Evolutionary conservation across 2,888 invertebrate genomes (phyloP), one percentile per base, ranked within the genome.

Genomic region (Harpalus rufipes): DNA sequence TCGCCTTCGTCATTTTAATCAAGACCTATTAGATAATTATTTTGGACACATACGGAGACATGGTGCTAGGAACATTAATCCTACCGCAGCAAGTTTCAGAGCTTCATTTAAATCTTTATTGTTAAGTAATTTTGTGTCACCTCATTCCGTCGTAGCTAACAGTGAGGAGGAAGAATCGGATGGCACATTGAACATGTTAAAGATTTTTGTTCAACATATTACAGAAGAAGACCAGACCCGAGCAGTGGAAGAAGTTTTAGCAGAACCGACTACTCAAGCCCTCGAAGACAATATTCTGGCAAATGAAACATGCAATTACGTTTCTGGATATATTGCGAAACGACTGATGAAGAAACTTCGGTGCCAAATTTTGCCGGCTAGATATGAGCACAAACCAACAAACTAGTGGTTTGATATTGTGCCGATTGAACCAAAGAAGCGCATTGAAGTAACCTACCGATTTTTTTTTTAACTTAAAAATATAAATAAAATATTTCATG

Each of bases 21-120:
- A 87, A 81, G 87, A 88, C 74, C 86, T 86, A 0, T 14, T 87
- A 8, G 87, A 87, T 85, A 87, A 86, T 72, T 87, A 86, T 78
- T 87, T 87, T 82, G 86, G 86, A 12, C 61, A 81, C 14, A 83
- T 59, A 5, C 65, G 87, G n/a, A 86, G 85, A 51, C 87, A 87
- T 65, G 87, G 86, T n/a, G 21, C 85, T 7, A 51, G 87, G 59
- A 85, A 86, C 83, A 86, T 83, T 7, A 86, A 86, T 72, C 87
- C 87, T 12, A 86, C 86, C 0, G 81, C 81, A 51, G 51, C 21
- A 12, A 65, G 76, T 44, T 86, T 87, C 82, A 80, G 63, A 5
- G 6, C 80, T 6, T 84, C 86, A 10, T 87, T 84, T 44, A 87
- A 87, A 86, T 84, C 82, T 0, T 21, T 87, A 44, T n/a, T n/a